Evolutionary conservation across 2,797 vertebrate species (phyloP).

Genomic region (Steatocranus sp.): DNA sequence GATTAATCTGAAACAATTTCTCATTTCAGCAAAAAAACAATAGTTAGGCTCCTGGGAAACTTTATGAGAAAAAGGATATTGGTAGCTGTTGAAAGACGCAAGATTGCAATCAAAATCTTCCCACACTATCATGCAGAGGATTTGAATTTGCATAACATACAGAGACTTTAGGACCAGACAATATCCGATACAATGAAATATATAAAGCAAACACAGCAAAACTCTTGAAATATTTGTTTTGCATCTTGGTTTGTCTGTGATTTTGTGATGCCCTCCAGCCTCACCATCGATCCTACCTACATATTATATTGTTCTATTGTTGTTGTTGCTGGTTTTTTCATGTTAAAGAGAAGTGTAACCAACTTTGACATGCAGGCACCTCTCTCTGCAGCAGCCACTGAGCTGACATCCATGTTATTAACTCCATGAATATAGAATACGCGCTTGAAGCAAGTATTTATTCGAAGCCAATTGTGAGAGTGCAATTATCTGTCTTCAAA

Average conservation of each 20-base stretch:
- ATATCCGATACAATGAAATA: background rate
- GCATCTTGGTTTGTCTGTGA: background rate
- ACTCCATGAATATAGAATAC: slow-evolving; percentile 8
- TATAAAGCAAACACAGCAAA: background rate
- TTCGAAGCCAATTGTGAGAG: slow-evolving; percentile 16
- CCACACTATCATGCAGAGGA: background rate
- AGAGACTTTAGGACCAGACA: background rate
- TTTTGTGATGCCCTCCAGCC: background rate
- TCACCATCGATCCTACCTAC: background rate
- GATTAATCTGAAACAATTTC: slow-evolving; percentile 6
- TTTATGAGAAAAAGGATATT: background rate
- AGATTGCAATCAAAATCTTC: background rate
- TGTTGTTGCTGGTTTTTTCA: background rate
- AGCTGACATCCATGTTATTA: slow-evolving; percentile 12
- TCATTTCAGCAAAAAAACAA: background rate
- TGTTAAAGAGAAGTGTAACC: slow-evolving; percentile 22
- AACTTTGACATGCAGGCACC: slow-evolving; percentile 7
- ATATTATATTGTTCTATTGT: background rate
- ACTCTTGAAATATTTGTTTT: background rate
- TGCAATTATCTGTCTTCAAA: slow-evolving; percentile 1
- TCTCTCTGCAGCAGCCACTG: slow-evolving; percentile 2
- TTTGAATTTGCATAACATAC: background rate
- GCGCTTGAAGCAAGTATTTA: slow-evolving; percentile 18
- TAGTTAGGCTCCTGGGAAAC: slow-evolving; percentile 8
- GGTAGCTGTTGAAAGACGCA: background rate